phyloP scores from a whole-genome alignment of 2,797 vertebrate species.

The Taenioides sp. region DNA sequence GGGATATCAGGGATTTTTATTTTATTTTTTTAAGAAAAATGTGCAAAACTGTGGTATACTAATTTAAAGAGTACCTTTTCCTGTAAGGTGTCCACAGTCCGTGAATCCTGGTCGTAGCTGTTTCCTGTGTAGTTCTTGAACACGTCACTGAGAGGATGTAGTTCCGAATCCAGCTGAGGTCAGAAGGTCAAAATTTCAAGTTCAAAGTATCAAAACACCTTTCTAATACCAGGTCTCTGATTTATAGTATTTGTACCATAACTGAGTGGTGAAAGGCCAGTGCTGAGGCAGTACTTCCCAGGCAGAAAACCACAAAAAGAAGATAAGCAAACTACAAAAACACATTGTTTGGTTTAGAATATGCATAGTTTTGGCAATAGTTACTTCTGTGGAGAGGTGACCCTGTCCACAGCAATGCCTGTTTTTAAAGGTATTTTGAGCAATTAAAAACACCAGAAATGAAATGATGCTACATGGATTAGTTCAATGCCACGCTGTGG shows the following conservation, averaged over 20 bases:
- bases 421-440: background rate
- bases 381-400: background rate
- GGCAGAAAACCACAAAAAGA: slow-evolving; percentile 61
- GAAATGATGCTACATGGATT: background rate
- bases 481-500: background rate
- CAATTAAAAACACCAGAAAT: background rate
- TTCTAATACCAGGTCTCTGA: background rate
- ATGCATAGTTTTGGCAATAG: background rate
- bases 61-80: slow-evolving; percentile 42
- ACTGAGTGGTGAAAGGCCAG: slow-evolving; percentile 55
- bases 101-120: slow-evolving; percentile 53
- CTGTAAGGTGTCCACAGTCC: slow-evolving; percentile 60
- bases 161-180: slow-evolving; percentile 59
- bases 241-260: slow-evolving; percentile 39
- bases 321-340: slow-evolving; percentile 66
- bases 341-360: background rate
- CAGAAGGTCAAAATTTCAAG: slow-evolving; percentile 1
- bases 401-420: background rate
- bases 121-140: slow-evolving; percentile 67
- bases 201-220: background rate
- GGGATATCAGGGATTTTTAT: background rate
- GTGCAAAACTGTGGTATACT: background rate
- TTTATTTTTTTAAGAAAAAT: background rate
- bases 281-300: slow-evolving; percentile 51
- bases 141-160: slow-evolving; percentile 47